phyloP scores from a whole-genome alignment of 2,113 vertebrate species.

The Greenwoodochromis staneri region DNA sequence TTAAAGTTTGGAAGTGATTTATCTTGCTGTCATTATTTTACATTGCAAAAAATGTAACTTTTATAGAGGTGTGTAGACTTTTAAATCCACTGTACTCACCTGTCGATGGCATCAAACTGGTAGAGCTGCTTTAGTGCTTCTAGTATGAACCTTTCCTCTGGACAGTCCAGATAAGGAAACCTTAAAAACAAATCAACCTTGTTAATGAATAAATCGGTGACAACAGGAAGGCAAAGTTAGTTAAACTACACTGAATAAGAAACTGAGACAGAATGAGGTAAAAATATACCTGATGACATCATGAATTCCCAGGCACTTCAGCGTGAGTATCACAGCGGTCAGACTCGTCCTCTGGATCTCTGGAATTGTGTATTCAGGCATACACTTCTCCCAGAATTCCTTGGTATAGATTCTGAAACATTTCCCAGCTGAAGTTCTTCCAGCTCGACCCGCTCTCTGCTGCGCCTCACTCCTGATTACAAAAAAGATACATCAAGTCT shows the following conservation, averaged over 20 bases:
- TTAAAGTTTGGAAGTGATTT: neutral
- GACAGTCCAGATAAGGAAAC: conserved; percentile 90
- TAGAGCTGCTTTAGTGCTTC: conserved; percentile 93
- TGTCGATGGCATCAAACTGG: conserved; percentile 91
- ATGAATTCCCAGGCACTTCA: conserved; percentile 92
- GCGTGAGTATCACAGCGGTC: conserved; percentile 86
- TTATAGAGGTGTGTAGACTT: neutral
- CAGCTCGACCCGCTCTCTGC: conserved; percentile 88
- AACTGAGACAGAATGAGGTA: neutral
- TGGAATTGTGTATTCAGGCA: conserved; percentile 90
- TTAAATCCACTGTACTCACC: conserved; percentile 66
- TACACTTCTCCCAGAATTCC: conserved; percentile 92
- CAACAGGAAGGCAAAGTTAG: neutral
- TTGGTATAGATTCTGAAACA: conserved; percentile 84
- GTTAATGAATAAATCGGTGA: neutral
- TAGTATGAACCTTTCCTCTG: conserved; percentile 91
- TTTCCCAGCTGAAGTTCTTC: conserved; percentile 85
- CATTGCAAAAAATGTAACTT: neutral
- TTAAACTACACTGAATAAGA: neutral
- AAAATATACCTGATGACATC: conserved; percentile 87
- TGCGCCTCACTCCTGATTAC: conserved; percentile 83
- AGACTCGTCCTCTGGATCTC: conserved; percentile 92
- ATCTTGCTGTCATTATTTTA: neutral
- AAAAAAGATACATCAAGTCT: neutral
- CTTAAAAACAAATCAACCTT: conserved; percentile 54